Base-by-base conservation (phyloP, 2,888 invertebrate genomes). In the Piscicola geometra region DNA sequence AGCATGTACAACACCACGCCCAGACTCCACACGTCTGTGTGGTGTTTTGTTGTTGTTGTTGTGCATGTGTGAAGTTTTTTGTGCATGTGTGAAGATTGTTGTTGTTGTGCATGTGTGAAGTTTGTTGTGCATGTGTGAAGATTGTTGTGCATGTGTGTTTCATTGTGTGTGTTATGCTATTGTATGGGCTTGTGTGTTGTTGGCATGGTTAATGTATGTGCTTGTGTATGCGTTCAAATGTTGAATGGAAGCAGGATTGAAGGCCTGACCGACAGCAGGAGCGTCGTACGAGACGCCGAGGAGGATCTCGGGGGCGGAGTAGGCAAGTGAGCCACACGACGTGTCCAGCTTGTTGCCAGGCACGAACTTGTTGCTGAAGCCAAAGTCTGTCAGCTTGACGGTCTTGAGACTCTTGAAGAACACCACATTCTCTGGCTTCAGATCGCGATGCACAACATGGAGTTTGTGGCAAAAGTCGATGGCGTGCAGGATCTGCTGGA, bases 381-480 rank as follows among this genome's bases (percentile, higher is more conserved):
- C 99, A 88, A 99, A 99, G 87, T 99, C 99, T 78, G 99, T 99
- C 84, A 99, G 89, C 88, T 99, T 99, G 47, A 99, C 98, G 85
- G 94, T 90, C 76, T 95, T 95, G 74, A 93, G 88, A 87, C 95
- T 94, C 87, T 97, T 94, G 86, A 99, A 99, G 88, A 98, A 98
- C 71, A 99, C 96, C 77, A 99, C 98, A 88, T 99, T 99, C 87
- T 99, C 99, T 21, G 98, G 99, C 87, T 99, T 99, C 80, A 99
- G 89, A 88, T 99, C 99, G 80, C 99, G 90, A 83, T 92, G 92
- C 25, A 92, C 90, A 35, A 92, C 92, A 85, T 92, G 91, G 79
- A 92, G 89, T 87, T 93, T 91, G 88, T 99, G 99, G 88, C 99
- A 99, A 86, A 97, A 89, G 80, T 94, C 93, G 85, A 99, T 98